Percentiles rank a stretch among this genome's conserved stretches.
Evolutionary conservation across 2,113 vertebrate genomes (phyloP).

Genomic region (Trogon surrucura): DNA sequence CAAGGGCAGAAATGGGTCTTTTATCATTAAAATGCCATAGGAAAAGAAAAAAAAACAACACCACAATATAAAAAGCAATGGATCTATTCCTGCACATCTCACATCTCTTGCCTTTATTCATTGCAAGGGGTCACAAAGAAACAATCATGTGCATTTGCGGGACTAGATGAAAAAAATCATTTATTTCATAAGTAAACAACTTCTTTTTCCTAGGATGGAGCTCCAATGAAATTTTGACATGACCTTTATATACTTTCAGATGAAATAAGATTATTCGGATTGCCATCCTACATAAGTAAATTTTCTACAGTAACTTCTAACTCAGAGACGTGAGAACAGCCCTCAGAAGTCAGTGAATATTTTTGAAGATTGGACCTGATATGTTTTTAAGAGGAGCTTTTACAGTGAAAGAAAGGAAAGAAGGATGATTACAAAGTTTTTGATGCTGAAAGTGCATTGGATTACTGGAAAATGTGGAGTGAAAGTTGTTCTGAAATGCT

Average conservation of each 20-base stretch:
- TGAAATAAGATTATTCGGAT: constrained; percentile 43
- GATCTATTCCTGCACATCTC: neutral
- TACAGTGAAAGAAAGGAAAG: neutral
- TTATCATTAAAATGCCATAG: constrained; percentile 48
- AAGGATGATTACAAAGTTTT: neutral
- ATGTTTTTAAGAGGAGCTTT: neutral
- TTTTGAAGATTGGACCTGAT: neutral
- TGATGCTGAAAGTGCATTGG: neutral
- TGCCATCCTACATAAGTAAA: constrained; percentile 5
- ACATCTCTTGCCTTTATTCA: neutral
- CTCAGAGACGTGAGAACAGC: neutral
- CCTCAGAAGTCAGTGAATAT: neutral
- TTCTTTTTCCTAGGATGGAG: constrained; percentile 7
- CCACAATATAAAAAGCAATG: neutral
- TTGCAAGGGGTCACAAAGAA: constrained; percentile 4
- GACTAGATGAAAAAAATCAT: constrained; percentile 40
- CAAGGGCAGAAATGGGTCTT: constrained; percentile 62
- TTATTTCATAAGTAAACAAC: constrained; percentile 31
- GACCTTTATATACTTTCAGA: constrained; percentile 21
- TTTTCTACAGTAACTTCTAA: constrained; percentile 1
- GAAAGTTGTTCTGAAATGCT: constrained; percentile 3
- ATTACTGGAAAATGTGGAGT: neutral
- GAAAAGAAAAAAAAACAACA: neutral
- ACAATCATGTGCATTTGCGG: neutral
- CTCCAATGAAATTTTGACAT: constrained; percentile 31